Conservation (phyloP, 2,888 invertebrate species). For the Pseudococcus longispinus region DNA sequence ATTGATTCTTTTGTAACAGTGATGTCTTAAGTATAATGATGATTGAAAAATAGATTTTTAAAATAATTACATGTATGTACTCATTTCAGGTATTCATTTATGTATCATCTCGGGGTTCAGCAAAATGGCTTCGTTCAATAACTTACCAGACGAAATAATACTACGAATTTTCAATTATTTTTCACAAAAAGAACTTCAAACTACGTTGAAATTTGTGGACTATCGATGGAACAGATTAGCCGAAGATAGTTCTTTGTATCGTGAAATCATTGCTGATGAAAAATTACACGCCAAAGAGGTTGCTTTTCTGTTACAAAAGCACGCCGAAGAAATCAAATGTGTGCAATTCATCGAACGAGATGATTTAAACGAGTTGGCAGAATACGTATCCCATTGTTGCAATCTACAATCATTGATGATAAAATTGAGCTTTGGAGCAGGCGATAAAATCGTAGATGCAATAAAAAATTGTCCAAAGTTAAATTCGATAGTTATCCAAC, state of each 20-base stretch:
- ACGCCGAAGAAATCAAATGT: slow-evolving; percentile 4
- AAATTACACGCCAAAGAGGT: neutral
- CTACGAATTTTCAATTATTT: slow-evolving; percentile 17
- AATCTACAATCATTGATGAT: slow-evolving; percentile 41
- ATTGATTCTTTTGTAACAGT: neutral
- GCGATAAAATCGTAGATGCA: slow-evolving; percentile 13
- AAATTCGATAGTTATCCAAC: slow-evolving; percentile 19
- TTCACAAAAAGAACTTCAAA: slow-evolving; percentile 21
- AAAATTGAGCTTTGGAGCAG: slow-evolving; percentile 45
- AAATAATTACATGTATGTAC: neutral
- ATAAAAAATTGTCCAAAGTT: slow-evolving; percentile 2
- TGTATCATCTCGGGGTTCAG: neutral
- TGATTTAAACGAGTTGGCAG: slow-evolving; percentile 26
- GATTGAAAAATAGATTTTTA: neutral
- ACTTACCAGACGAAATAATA: slow-evolving; percentile 42
- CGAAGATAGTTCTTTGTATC: slow-evolving; percentile 30
- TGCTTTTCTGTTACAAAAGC: neutral
- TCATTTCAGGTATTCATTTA: neutral
- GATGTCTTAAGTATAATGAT: neutral
- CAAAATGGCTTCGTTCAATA: neutral
- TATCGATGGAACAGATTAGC: slow-evolving; percentile 41
- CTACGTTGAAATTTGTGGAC: neutral
- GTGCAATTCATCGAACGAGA: slow-evolving; percentile 28
- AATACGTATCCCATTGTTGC: slow-evolving; percentile 30
- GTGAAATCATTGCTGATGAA: neutral